phyloP scores from a whole-genome alignment of 2,888 invertebrate genomes.

The Platycheirus rosarum region DNA sequence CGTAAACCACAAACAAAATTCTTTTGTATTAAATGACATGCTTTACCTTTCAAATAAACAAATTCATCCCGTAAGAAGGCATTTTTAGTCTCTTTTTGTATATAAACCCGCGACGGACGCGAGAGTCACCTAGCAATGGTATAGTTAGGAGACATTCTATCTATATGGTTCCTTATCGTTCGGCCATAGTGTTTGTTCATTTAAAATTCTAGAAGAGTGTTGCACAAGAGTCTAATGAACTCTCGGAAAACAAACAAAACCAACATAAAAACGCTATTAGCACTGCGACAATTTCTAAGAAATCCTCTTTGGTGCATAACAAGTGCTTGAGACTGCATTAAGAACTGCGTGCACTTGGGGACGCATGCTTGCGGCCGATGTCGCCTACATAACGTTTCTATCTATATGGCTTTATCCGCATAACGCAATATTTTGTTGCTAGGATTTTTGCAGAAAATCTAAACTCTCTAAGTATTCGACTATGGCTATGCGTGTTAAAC shows the following conservation, averaged over 20 bases:
- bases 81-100: not conserved
- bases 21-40: constrained; percentile 41
- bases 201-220: constrained; percentile 63
- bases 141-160: not conserved
- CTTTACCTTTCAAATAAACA: constrained; percentile 37
- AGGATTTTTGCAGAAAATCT: too few relatives aligned
- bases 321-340: constrained; percentile 48
- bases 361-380: not conserved
- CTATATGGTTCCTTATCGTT: constrained; percentile 6
- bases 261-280: constrained; percentile 36
- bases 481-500: not conserved
- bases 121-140: not conserved
- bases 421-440: not conserved
- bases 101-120: not conserved
- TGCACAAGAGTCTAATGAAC: constrained; percentile 56
- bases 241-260: constrained; percentile 42
- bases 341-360: constrained; percentile 31
- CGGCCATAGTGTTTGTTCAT: constrained; percentile 44
- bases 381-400: not conserved
- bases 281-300: constrained; percentile 60
- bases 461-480: not conserved
- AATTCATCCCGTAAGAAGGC: constrained; percentile 26
- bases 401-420: not conserved
- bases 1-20: constrained; percentile 35
- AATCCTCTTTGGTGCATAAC: constrained; percentile 55